These are phyloP conservation scores for Drosophila bocqueti DNA, from an alignment of 1,140 invertebrate species.

Conservation along the genomic window DNA sequence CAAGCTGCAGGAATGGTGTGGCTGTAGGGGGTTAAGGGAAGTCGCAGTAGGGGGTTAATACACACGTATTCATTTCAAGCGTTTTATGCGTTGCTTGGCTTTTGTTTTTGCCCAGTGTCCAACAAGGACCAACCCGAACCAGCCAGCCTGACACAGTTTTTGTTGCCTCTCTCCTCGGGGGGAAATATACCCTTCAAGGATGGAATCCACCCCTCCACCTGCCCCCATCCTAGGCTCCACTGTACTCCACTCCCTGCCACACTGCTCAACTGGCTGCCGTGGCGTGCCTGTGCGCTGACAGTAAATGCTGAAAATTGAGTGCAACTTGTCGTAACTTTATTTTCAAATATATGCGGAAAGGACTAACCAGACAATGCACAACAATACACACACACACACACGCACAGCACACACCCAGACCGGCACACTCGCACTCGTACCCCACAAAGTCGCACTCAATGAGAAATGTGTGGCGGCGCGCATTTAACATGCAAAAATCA, in stretches of 20 bases:
- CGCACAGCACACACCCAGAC: slow-evolving; percentile 32
- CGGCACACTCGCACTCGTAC: slow-evolving; percentile 24
- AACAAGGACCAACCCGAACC: slow-evolving; percentile 6
- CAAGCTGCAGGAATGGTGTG: background rate
- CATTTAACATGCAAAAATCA: slow-evolving; percentile 58
- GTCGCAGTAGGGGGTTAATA: slow-evolving; percentile 17
- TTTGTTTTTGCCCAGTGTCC: slow-evolving; percentile 68
- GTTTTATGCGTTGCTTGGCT: slow-evolving; percentile 76
- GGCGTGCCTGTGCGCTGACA: slow-evolving; percentile 72
- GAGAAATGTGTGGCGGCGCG: slow-evolving; percentile 56
- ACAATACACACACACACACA: slow-evolving; percentile 38
- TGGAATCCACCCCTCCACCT: too few species aligned
- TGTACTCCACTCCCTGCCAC: background rate
- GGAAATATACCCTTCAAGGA: too few species aligned
- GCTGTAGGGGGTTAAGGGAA: background rate
- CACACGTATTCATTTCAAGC: slow-evolving; percentile 82
- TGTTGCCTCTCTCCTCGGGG: slow-evolving; percentile 21
- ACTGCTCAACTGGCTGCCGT: slow-evolving; percentile 49
- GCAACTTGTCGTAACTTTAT: slow-evolving; percentile 83
- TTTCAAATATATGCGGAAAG: slow-evolving; percentile 83
- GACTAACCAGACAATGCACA: slow-evolving; percentile 81
- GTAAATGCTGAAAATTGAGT: slow-evolving; percentile 83
- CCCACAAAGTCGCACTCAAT: slow-evolving; percentile 33
- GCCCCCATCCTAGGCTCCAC: background rate
- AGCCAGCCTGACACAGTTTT: slow-evolving; percentile 63